A percentile compares a stretch with the other conserved stretches of the same genome.
Conservation (phyloP, 2,797 vertebrate species). For the Intellagama lesueurii region DNA sequence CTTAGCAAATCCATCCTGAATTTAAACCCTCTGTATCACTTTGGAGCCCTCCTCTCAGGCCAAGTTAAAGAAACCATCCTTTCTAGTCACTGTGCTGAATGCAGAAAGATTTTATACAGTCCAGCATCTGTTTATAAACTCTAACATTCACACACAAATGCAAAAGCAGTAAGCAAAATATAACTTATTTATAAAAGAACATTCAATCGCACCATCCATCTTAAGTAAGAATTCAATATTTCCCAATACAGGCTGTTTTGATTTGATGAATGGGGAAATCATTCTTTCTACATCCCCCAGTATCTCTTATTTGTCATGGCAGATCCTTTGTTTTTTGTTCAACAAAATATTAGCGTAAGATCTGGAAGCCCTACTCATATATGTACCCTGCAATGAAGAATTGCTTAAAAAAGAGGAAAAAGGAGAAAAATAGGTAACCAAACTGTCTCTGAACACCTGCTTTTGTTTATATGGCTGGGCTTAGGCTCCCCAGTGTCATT, state of each 20-base stretch:
- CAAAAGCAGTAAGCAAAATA: conserved; percentile 66
- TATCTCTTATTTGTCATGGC: conserved; percentile 44
- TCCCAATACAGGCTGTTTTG: conserved; percentile 38
- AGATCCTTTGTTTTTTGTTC: background rate
- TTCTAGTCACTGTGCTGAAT: background rate
- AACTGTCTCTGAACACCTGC: background rate
- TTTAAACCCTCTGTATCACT: background rate
- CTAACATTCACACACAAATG: conserved; percentile 25
- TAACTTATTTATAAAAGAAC: conserved; percentile 71
- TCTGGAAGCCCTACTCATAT: conserved; percentile 12
- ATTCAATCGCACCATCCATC: conserved; percentile 58
- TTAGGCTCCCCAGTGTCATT: background rate
- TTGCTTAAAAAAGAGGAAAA: background rate
- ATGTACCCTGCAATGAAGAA: background rate
- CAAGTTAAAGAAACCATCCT: background rate
- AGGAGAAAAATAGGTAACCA: conserved; percentile 3
- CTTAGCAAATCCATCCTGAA: background rate
- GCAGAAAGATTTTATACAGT: background rate
- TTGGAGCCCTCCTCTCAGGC: background rate
- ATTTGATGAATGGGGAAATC: conserved; percentile 66
- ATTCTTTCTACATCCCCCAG: conserved; percentile 36
- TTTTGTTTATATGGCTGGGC: background rate
- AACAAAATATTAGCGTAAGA: conserved; percentile 28
- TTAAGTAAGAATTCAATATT: conserved; percentile 72
- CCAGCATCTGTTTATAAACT: conserved; percentile 17